phyloP scores from a whole-genome alignment of 2,113 vertebrate genomes.

The Lipotes vexillifer region DNA sequence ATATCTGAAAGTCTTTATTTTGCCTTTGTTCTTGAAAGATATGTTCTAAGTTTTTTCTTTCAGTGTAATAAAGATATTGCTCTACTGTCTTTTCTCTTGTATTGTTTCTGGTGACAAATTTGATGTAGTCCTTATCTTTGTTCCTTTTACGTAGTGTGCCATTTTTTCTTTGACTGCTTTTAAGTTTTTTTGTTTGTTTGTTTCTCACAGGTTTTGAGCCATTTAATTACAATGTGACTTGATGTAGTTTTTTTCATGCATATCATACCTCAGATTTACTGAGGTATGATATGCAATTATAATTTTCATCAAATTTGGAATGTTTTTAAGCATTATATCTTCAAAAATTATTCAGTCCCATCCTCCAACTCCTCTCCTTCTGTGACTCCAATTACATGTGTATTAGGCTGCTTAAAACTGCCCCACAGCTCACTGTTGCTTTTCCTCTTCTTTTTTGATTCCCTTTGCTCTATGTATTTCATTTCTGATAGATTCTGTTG shows the following conservation, averaged over 20 bases:
- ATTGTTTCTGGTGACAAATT: not conserved
- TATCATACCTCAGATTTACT: not conserved
- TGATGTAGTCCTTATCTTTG: not conserved
- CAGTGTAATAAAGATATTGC: not conserved
- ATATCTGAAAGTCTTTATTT: not conserved
- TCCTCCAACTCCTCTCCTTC: not conserved
- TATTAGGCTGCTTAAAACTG: not conserved
- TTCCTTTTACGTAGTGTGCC: not conserved
- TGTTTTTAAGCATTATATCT: not conserved
- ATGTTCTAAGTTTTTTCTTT: not conserved
- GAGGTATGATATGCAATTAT: not conserved
- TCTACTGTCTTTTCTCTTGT: not conserved
- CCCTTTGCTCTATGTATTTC: not conserved
- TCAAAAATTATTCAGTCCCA: not conserved
- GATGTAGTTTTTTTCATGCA: not conserved
- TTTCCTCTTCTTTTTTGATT: not conserved
- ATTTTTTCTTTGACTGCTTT: not conserved
- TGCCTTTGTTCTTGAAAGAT: not conserved
- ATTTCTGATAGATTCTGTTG: not conserved
- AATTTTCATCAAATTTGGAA: not conserved
- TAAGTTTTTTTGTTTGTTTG: not conserved
- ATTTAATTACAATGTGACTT: not conserved
- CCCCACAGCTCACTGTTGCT: not conserved
- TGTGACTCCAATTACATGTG: not conserved
- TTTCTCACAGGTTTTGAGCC: not conserved